phyloP scores from a whole-genome alignment of 2,797 vertebrate species.

The Botia almorhae region DNA sequence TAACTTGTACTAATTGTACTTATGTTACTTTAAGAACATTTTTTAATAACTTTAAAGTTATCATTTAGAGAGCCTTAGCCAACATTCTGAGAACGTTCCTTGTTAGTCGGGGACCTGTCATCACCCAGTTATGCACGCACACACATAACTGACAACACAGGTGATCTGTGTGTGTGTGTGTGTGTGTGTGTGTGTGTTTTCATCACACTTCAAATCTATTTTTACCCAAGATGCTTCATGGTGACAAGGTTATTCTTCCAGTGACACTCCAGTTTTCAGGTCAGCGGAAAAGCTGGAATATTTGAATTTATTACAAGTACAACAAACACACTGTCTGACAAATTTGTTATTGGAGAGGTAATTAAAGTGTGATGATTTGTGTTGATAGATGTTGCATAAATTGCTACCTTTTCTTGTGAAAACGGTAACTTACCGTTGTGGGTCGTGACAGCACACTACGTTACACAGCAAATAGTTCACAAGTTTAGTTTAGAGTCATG shows the following conservation, averaged over 20 bases:
- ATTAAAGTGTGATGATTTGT: neutral
- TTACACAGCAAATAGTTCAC: neutral
- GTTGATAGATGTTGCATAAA: neutral
- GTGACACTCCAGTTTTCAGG: neutral
- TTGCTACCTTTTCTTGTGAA: neutral
- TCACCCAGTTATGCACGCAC: slow-evolving; percentile 72
- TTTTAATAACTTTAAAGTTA: too few relatives aligned
- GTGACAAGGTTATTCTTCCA: slow-evolving; percentile 1
- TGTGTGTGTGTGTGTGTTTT: neutral
- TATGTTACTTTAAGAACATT: too few relatives aligned
- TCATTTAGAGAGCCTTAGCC: too few relatives aligned
- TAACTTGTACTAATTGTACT: too few relatives aligned
- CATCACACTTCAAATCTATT: neutral
- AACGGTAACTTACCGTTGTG: slow-evolving; percentile 33
- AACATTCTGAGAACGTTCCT: slow-evolving; percentile 64
- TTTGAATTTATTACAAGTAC: neutral
- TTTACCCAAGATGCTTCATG: neutral
- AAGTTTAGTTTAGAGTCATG: neutral
- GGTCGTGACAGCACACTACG: slow-evolving; percentile 29
- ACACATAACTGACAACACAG: slow-evolving; percentile 28
- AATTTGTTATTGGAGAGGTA: neutral
- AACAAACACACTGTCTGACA: neutral
- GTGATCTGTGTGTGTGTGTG: neutral
- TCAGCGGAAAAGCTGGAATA: neutral
- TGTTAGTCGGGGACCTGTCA: slow-evolving; percentile 71